Conservation (phyloP, 2,797 vertebrate genomes). For the Denticeps clupeoides region DNA sequence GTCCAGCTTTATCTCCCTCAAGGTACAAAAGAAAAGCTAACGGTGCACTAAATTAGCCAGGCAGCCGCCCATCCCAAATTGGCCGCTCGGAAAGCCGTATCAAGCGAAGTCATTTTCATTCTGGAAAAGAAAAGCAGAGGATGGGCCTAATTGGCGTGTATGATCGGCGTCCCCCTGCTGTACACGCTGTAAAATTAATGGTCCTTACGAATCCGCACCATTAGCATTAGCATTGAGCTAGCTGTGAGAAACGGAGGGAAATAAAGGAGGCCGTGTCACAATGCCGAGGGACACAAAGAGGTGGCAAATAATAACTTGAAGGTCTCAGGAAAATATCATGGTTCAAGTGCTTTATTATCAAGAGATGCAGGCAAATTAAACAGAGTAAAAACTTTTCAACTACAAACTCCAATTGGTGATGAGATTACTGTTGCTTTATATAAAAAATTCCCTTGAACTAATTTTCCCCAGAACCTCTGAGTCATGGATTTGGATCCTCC, state of each 20-base stretch:
- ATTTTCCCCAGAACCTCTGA: no score
- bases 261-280: conserved; percentile 14
- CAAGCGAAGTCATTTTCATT: conserved; percentile 10
- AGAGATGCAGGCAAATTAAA: conserved; percentile 19
- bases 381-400: no score
- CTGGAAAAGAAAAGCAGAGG: conserved; percentile 15
- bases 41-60: background rate
- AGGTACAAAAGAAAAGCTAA: background rate
- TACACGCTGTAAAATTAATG: conserved; percentile 21
- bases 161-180: conserved; percentile 15
- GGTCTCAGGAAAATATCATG: no score
- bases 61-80: background rate
- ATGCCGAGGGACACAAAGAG: conserved; percentile 25
- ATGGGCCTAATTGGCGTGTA: conserved; percentile 10
- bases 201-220: conserved; percentile 23
- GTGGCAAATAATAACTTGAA: conserved; percentile 27
- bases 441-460: no score
- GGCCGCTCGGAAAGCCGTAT: background rate
- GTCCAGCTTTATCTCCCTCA: no score
- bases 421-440: no score
- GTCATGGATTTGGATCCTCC: no score
- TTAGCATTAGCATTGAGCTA: conserved; percentile 26
- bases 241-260: conserved; percentile 14
- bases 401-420: no score
- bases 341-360: no score